Evolutionary conservation across 2,797 vertebrate species (phyloP).

Genomic region (Melanotaenia nigrans): DNA sequence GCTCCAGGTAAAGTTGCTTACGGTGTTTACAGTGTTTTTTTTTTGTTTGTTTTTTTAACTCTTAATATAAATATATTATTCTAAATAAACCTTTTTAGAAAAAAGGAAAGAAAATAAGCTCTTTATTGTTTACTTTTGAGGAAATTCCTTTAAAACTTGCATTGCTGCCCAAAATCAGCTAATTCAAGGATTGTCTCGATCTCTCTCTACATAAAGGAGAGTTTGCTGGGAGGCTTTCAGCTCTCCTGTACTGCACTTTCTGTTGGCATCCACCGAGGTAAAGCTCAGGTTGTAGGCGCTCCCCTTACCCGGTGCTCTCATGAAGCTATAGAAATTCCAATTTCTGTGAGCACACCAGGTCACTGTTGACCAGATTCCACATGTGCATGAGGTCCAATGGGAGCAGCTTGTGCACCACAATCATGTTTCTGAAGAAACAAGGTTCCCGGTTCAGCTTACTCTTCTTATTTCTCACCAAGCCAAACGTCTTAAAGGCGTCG

Average conservation of each 20-base stretch:
- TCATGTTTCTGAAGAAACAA: constrained; percentile 92
- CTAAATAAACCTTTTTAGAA: constrained; percentile 9
- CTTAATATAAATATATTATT: constrained; percentile 52
- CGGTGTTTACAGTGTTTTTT: constrained; percentile 27
- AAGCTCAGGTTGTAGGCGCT: constrained; percentile 19
- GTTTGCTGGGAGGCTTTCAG: constrained; percentile 13
- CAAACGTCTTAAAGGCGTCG: constrained; percentile 94
- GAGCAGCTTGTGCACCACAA: constrained; percentile 96
- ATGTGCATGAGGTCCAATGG: constrained; percentile 88
- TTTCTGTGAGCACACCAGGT: constrained; percentile 90
- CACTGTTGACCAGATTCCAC: constrained; percentile 92
- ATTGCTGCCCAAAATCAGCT: constrained; percentile 38
- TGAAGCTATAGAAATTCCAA: constrained; percentile 84
- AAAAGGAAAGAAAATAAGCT: constrained; percentile 6
- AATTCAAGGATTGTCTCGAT: constrained; percentile 28
- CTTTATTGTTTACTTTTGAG: constrained; percentile 57
- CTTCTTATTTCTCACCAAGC: constrained; percentile 90
- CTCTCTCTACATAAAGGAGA: constrained; percentile 66
- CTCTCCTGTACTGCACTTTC: not conserved
- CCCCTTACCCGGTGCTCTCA: constrained; percentile 11
- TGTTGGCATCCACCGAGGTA: constrained; percentile 3
- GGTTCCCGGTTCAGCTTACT: constrained; percentile 96
- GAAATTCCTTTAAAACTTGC: constrained; percentile 29
- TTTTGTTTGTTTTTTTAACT: constrained; percentile 22
- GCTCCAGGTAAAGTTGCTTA: constrained; percentile 23